These are phyloP conservation scores for Aphodius granarius DNA, from an alignment of 2,888 invertebrate species.

Conservation along the genomic window DNA sequence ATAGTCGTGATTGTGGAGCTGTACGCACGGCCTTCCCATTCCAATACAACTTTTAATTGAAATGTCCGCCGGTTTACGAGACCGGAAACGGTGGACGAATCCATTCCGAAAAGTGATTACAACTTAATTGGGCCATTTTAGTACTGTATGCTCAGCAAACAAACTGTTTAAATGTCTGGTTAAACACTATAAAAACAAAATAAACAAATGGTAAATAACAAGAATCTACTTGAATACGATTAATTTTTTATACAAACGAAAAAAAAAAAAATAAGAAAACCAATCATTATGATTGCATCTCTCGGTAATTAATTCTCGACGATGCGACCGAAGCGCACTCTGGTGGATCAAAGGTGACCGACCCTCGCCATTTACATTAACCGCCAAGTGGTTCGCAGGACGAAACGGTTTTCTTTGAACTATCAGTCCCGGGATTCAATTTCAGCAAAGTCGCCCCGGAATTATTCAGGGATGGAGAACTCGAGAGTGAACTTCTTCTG, in stretches of 20 bases:
- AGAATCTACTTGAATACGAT: too few species aligned
- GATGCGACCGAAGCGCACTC: neutral
- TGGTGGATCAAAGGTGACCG: neutral
- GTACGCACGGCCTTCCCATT: neutral
- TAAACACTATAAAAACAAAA: too few species aligned
- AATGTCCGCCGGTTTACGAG: neutral
- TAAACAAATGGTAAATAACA: too few species aligned
- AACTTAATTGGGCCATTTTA: neutral
- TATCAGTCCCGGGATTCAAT: neutral
- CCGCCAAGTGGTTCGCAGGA: neutral
- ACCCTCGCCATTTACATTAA: neutral
- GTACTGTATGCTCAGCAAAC: too few species aligned
- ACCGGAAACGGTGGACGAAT: neutral
- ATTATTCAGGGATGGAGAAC: neutral
- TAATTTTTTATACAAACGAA: too few species aligned
- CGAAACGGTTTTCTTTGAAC: neutral
- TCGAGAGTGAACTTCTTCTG: neutral
- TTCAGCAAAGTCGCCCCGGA: neutral
- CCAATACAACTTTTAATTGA: neutral
- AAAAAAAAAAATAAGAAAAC: neutral
- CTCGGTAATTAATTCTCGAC: neutral
- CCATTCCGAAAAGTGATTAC: neutral
- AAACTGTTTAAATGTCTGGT: too few species aligned
- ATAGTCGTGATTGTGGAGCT: neutral
- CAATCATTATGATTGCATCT: neutral